phyloP scores from a whole-genome alignment of 2,888 invertebrate species.

The Euplexia lucipara region DNA sequence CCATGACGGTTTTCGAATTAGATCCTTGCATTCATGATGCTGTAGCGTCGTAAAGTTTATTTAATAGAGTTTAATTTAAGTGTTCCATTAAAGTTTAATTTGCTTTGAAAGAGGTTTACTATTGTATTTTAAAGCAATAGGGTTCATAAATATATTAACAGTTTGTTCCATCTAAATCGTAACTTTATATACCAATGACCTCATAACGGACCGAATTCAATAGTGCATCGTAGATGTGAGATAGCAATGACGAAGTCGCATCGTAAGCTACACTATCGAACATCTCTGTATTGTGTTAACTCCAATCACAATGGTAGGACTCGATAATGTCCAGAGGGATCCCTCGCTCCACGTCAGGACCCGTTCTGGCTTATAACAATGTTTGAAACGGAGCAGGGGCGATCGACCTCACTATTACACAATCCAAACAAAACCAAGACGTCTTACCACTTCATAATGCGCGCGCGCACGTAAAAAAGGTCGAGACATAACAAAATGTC shows the following conservation, averaged over 20 bases:
- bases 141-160: background rate
- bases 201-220: conserved; percentile 66
- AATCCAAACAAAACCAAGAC: conserved; percentile 78
- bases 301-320: conserved; percentile 71
- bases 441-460: conserved; percentile 78
- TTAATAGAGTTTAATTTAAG: background rate
- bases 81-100: background rate
- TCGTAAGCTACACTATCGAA: conserved; percentile 66
- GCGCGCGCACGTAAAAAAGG: conserved; percentile 76
- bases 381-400: conserved; percentile 77
- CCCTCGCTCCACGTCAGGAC: conserved; percentile 67
- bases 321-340: conserved; percentile 75
- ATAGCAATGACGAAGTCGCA: conserved; percentile 56
- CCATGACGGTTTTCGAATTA: no score
- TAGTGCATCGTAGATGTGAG: conserved; percentile 65
- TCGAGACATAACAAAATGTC: conserved; percentile 81
- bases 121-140: background rate
- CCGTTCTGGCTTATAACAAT: conserved; percentile 73
- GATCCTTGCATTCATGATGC: background rate
- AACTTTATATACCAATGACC: conserved; percentile 39
- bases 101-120: background rate
- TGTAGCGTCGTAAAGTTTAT: background rate
- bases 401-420: conserved; percentile 80
- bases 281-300: conserved; percentile 68
- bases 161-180: background rate